phyloP scores from a whole-genome alignment of 2,113 vertebrate genomes.

The Cyphomyrus plagiostoma region DNA sequence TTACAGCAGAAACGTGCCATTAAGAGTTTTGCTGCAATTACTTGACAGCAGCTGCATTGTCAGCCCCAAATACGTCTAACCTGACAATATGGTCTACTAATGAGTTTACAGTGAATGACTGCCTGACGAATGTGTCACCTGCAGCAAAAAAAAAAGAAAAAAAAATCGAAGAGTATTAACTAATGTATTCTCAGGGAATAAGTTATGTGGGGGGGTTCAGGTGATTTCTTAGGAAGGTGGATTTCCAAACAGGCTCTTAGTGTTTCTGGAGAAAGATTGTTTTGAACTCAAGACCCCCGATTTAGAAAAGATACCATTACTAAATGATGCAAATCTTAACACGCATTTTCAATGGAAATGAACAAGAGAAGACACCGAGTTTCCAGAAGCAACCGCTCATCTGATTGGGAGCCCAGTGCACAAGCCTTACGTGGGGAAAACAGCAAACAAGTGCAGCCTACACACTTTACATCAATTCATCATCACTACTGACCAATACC shows the following conservation, averaged over 20 bases:
- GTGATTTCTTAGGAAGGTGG: neutral
- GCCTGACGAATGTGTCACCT: neutral
- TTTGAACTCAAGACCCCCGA: neutral
- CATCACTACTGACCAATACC: neutral
- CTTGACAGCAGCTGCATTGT: neutral
- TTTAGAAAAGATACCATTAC: slow-evolving; percentile 8
- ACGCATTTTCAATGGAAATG: neutral
- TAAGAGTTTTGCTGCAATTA: slow-evolving; percentile 14
- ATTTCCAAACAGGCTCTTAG: neutral
- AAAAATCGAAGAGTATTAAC: neutral
- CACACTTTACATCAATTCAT: neutral
- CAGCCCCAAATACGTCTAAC: slow-evolving; percentile 6
- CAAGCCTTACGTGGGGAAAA: neutral
- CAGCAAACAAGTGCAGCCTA: neutral
- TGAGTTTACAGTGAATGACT: slow-evolving; percentile 17
- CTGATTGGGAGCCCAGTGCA: neutral
- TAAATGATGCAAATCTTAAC: neutral
- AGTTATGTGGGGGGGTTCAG: neutral
- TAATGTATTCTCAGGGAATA: slow-evolving; percentile 3
- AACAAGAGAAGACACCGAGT: neutral
- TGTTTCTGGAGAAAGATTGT: neutral
- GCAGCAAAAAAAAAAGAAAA: neutral
- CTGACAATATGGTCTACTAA: slow-evolving; percentile 11
- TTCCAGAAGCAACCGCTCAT: neutral
- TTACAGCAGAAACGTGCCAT: neutral